Base-by-base conservation (phyloP, 1,140 invertebrate species). In the Calosoma granatense region DNA sequence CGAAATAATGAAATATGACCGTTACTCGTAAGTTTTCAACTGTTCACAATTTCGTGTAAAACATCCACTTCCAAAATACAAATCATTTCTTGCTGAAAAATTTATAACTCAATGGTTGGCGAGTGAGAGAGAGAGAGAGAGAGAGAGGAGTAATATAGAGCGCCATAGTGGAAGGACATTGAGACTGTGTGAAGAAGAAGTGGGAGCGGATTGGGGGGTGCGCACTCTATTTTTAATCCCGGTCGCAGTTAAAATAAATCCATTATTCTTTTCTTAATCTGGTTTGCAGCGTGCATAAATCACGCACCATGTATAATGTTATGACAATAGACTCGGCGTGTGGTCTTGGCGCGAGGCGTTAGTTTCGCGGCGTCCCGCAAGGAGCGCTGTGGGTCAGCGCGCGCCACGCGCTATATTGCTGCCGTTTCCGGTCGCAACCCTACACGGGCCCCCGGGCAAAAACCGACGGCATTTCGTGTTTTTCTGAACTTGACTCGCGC, bases 221-320 rank as follows among this genome's bases (percentile, higher is more conserved):
- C 26, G n/a, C 26, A 36, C 26, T 36, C 26, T 36, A 36, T 36
- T 36, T 36, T 36, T 36, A 36, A 36, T 36, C 26, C 26, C 26
- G 6, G 6, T 36, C 26, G 6, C 26, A 17, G 41, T 47, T 47
- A 47, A 47, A 47, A 47, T 47, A 47, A 47, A 47, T 47, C 41
- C 41, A 47, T 47, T 47, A 47, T 47, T 47, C 41, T 47, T 47
- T 47, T 17, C 41, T 47, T 47, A 47, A 47, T 47, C 41, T 47
- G 41, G 41, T 47, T 47, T 47, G 41, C 41, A 47, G 41, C 17
- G 41, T 47, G 41, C 41, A 47, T 47, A 47, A 47, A 47, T 47
- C 41, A 47, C 41, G 3, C 6, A 47, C 41, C 6, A 17, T 17
- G 15, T 47, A 47, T 47, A 47, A 47, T 47, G 41, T 47, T 47